phyloP scores from a whole-genome alignment of 2,113 vertebrate genomes.

The Sebastes fasciatus region DNA sequence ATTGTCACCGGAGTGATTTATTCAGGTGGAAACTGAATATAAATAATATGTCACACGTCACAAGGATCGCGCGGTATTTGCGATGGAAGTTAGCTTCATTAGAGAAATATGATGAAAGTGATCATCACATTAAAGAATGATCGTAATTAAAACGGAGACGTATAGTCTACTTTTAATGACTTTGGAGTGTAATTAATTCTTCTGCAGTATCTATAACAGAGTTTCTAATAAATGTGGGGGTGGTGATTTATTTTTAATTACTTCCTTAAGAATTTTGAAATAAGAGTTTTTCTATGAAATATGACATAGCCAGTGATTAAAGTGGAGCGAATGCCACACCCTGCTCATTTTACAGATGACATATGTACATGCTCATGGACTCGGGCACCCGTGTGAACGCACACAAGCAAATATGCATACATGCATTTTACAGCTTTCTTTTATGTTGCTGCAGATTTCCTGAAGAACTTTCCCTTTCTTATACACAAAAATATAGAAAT shows the following conservation, averaged over 20 bases:
- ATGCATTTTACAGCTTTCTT: background rate
- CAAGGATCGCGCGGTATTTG: constrained; percentile 47
- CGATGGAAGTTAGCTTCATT: constrained; percentile 58
- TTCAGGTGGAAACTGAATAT: constrained; percentile 46
- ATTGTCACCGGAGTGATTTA: constrained; percentile 76
- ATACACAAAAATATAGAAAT: background rate
- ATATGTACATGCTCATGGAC: constrained; percentile 17
- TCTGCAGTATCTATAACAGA: constrained; percentile 68
- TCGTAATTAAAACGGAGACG: constrained; percentile 74
- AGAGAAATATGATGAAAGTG: constrained; percentile 72
- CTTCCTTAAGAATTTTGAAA: constrained; percentile 70
- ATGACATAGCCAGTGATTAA: constrained; percentile 70
- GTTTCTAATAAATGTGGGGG: constrained; percentile 77
- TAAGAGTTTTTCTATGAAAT: constrained; percentile 72
- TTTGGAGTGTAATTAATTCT: constrained; percentile 77
- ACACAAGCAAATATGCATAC: constrained; percentile 19
- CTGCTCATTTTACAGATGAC: constrained; percentile 61
- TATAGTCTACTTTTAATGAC: constrained; percentile 79
- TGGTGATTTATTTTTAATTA: constrained; percentile 79
- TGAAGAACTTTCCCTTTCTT: background rate
- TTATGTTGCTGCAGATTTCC: background rate
- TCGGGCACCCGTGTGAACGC: background rate
- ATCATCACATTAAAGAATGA: constrained; percentile 72
- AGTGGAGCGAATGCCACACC: constrained; percentile 55
- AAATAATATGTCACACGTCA: constrained; percentile 71